phyloP scores from a whole-genome alignment of 1,140 invertebrate species.

The Drosophila bipectinata region DNA sequence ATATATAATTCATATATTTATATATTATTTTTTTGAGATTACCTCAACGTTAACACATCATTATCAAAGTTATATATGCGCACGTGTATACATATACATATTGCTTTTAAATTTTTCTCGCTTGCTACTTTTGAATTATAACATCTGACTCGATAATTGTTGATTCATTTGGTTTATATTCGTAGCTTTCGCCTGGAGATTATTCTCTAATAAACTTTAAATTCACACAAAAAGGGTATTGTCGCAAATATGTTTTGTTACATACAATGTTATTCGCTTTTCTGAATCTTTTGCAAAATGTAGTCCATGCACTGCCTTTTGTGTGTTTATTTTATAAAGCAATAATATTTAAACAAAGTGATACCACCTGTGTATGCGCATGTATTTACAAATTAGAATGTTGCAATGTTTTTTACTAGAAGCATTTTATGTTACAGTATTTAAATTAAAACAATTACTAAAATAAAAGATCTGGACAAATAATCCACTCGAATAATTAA shows the following conservation, averaged over 20 bases:
- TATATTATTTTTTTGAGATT: constrained; percentile 32
- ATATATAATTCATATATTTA: constrained; percentile 29
- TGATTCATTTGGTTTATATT: constrained; percentile 32
- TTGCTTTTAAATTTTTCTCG: constrained; percentile 44
- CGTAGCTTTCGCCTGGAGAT: constrained; percentile 22
- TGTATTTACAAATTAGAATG: constrained; percentile 55
- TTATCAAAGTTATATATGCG: constrained; percentile 51
- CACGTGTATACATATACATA: constrained; percentile 26
- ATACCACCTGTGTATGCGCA: constrained; percentile 12
- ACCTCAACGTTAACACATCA: constrained; percentile 39
- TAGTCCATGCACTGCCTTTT: constrained; percentile 49
- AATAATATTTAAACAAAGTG: constrained; percentile 5
- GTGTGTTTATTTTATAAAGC: constrained; percentile 5
- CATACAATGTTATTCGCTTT: constrained; percentile 16
- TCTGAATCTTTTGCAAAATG: constrained; percentile 7
- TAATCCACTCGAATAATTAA: constrained; percentile 2
- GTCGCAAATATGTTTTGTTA: constrained; percentile 58
- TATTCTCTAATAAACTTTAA: constrained; percentile 42
- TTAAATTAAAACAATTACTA: constrained; percentile 3
- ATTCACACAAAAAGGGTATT: constrained; percentile 53
- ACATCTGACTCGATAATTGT: constrained; percentile 33
- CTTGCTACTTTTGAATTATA: constrained; percentile 11
- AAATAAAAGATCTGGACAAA: neutral
- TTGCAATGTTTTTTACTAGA: constrained; percentile 21
- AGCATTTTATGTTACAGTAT: constrained; percentile 27